phyloP scores from a whole-genome alignment of 92 coral and sea anemone species.

The Umimayanthus chanpuru region DNA sequence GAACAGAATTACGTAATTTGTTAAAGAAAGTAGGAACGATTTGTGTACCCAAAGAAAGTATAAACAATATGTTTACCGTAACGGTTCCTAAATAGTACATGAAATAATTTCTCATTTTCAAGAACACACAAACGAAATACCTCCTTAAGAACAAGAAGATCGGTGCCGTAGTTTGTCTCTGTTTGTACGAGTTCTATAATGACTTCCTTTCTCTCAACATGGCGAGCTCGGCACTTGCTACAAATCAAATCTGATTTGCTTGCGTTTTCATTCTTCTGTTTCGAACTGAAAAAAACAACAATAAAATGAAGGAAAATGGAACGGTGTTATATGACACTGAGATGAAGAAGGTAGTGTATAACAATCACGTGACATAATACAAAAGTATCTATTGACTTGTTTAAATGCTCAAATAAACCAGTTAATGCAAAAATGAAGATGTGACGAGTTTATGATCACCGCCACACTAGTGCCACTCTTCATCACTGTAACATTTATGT shows the following conservation, averaged over 20 bases:
- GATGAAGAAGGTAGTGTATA: too few relatives aligned
- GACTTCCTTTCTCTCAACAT: constrained; percentile 92
- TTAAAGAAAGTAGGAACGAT: not conserved
- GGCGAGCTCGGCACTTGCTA: constrained; percentile 77
- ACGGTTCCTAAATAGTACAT: too few relatives aligned
- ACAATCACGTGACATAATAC: too few relatives aligned
- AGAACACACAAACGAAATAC: constrained; percentile 34
- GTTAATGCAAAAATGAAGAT: too few relatives aligned
- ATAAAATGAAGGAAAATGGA: not conserved
- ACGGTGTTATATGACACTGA: too few relatives aligned
- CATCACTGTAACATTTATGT: not conserved
- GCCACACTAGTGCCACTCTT: not conserved
- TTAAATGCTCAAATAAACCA: too few relatives aligned
- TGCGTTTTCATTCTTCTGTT: not conserved
- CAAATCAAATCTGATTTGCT: constrained; percentile 61
- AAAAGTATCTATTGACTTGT: too few relatives aligned
- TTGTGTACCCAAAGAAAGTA: too few relatives aligned
- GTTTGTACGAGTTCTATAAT: constrained; percentile 96
- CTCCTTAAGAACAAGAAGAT: constrained; percentile 93
- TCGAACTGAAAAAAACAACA: constrained; percentile 1
- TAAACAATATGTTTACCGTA: too few relatives aligned
- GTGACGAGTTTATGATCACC: too few relatives aligned
- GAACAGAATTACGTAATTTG: not conserved
- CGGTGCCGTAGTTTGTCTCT: constrained; percentile 93
- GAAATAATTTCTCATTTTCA: too few relatives aligned